Percentiles rank a stretch among this genome's conserved stretches.
Conservation (phyloP, 2,113 vertebrate species). For the Mustela nigripes region DNA sequence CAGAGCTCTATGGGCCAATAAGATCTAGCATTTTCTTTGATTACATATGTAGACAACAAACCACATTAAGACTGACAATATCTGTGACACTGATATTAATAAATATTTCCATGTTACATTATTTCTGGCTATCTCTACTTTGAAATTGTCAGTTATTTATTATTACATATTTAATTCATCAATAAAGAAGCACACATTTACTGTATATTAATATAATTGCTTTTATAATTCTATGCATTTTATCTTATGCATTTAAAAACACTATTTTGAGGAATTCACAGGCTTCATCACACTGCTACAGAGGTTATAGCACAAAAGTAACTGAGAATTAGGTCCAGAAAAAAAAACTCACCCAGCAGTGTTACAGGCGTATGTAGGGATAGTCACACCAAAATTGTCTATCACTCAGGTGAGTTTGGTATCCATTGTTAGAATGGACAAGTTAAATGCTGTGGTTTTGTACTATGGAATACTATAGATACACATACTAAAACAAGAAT, state of each 20-base stretch:
- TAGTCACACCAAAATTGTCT: neutral
- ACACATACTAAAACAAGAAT: neutral
- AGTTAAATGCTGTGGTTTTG: neutral
- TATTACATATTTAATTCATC: neutral
- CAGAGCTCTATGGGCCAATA: neutral
- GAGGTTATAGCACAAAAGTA: neutral
- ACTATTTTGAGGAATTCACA: neutral
- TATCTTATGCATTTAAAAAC: neutral
- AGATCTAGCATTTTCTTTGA: neutral
- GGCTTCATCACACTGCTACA: neutral
- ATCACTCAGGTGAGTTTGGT: neutral
- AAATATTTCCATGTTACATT: neutral
- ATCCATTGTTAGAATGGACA: neutral
- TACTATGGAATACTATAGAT: neutral
- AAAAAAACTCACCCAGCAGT: neutral
- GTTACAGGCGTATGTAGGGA: neutral
- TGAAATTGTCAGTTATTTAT: neutral
- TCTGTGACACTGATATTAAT: neutral
- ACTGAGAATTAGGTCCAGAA: neutral
- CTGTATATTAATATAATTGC: neutral
- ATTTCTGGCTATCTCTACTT: neutral
- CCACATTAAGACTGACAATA: neutral
- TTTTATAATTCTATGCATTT: neutral
- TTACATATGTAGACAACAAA: neutral
- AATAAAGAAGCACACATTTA: neutral